Base-by-base conservation (phyloP, 2,113 vertebrate genomes). In the Symphodus melops region DNA sequence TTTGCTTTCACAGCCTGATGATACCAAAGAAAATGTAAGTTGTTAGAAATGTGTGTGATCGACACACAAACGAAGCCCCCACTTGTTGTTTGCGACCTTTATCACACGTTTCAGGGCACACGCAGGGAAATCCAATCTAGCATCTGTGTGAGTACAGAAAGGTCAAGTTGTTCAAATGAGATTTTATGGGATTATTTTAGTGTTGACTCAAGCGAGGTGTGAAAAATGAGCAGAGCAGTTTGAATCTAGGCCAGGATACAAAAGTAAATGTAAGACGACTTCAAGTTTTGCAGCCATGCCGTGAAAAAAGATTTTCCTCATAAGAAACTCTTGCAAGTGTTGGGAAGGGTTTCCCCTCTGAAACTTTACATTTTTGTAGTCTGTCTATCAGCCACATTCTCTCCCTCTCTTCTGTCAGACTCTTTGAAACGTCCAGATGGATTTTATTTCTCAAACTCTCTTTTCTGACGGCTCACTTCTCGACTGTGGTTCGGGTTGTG, bases 1-100 rank as follows among this genome's bases (percentile, higher is more conserved):
- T 79, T 74, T 66, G 33, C 65, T 12, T 68, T 77, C 20, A 19
- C 44, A 17, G n/a, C 41, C 49, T 51, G 49, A 63, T 62, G 69
- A 57, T 61, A 48, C 0, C 20, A 57, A 23, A 56, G 41, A 51
- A 8, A 5, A 36, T 63, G 48, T 23, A 39, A 57, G 51, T 52
- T 76, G 72, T 64, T 42, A 41, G 46, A 59, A 54, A 10, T 17
- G 12, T 33, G 37, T 36, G 25, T 28, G 8, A 44, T 4, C 25
- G 4, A 25, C 25, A 25, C 25, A 33, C 25, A 20, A 20, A 62
- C 55, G 20, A 56, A 59, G 59, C 9, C 20, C 11, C 21, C 20
- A 13, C 28, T 6, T 57, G 44, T 8, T 9, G 7, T 39, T 39
- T 39, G 7, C 37, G 9, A 39, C 37, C 37, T n/a, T 17, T 23